A percentile compares a stretch with the other conserved stretches of the same genome.
Conservation (phyloP, 1,140 invertebrate species). For the Tyrophagus putrescentiae region DNA sequence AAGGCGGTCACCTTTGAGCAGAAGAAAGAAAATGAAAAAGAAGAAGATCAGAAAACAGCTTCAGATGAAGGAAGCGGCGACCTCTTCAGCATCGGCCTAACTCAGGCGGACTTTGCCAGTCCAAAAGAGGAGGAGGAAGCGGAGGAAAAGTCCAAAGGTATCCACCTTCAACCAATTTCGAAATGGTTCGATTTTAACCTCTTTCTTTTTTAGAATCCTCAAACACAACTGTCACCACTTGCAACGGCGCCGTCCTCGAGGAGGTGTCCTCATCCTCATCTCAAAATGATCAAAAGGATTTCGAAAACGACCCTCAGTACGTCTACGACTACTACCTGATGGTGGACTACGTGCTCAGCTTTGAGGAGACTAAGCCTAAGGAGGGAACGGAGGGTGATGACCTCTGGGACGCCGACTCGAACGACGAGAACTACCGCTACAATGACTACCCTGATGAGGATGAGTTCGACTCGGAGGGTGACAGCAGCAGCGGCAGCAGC, state of each 20-base stretch:
- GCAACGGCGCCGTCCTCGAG: not conserved
- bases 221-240: not conserved
- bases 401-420: not conserved
- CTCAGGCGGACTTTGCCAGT: not conserved
- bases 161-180: not conserved
- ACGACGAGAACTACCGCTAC: slow-evolving; percentile 16
- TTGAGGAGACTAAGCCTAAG: not conserved
- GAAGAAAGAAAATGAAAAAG: not conserved
- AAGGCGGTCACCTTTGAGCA: too few relatives aligned
- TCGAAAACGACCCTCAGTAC: not conserved
- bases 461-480: slow-evolving; percentile 6
- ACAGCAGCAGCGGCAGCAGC: not conserved
- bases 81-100: not conserved
- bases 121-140: not conserved
- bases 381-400: not conserved
- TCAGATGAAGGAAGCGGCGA: not conserved
- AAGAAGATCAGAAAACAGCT: too few relatives aligned
- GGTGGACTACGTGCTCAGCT: not conserved
- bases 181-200: not conserved
- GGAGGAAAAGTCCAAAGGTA: not conserved
- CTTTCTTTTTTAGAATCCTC: not conserved
- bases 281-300: not conserved
- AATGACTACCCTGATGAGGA: slow-evolving; percentile 20
- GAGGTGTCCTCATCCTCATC: not conserved
- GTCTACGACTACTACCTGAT: slow-evolving; percentile 11